Evolutionary conservation across 2,113 vertebrate species (phyloP).

Genomic region (Otus sunia): DNA sequence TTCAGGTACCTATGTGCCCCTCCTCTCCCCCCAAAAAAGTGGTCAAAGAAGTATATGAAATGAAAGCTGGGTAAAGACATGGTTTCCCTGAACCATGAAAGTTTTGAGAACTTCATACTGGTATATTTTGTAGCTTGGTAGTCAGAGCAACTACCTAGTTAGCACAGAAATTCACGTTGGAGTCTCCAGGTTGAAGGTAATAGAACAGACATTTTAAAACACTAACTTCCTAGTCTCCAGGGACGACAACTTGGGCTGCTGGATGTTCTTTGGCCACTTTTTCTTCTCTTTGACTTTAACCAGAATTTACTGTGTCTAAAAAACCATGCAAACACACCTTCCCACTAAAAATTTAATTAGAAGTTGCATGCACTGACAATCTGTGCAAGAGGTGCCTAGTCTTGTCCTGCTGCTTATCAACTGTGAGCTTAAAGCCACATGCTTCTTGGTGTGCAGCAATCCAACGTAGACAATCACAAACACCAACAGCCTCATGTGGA

Average conservation of each 20-base stretch:
- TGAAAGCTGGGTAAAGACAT: background rate
- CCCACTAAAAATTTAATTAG: background rate
- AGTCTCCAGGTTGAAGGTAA: background rate
- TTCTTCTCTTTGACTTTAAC: background rate
- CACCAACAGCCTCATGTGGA: background rate
- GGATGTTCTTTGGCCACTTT: background rate
- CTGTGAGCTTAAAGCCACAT: accelerated
- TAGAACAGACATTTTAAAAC: background rate
- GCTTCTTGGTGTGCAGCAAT: accelerated
- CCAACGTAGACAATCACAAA: accelerated
- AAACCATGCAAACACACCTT: background rate
- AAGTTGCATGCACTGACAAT: background rate
- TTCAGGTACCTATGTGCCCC: background rate
- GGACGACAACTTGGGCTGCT: background rate
- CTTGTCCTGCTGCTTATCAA: background rate
- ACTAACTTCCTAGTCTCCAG: background rate
- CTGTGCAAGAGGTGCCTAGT: too few species aligned
- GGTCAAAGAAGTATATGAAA: background rate
- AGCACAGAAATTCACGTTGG: background rate
- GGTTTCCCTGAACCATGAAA: background rate
- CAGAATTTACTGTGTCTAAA: background rate
- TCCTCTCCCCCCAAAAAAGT: accelerated
- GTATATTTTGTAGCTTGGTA: background rate
- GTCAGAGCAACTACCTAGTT: background rate
- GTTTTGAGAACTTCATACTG: background rate